Conservation (phyloP, 2,113 vertebrate genomes). For the Triplophysa rosa region DNA sequence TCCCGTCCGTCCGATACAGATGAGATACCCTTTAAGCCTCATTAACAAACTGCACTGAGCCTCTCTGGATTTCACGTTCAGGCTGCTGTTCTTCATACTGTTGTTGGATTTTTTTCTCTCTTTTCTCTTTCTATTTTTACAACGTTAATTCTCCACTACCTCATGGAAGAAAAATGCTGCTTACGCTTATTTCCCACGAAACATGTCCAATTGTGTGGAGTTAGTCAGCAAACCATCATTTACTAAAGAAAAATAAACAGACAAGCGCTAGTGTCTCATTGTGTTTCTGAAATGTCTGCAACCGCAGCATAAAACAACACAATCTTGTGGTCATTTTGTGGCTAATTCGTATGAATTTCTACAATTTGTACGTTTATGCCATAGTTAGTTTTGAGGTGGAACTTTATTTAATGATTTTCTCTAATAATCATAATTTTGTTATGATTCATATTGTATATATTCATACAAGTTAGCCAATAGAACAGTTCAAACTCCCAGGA, state of each 20-base stretch:
- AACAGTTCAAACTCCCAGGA: no score
- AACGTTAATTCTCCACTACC: constrained; percentile 69
- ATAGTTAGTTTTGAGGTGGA: no score
- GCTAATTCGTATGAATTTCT: no score
- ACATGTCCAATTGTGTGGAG: constrained; percentile 59
- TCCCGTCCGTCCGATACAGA: background rate
- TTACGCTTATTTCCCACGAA: constrained; percentile 62
- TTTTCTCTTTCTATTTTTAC: constrained; percentile 55
- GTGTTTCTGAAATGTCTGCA: background rate
- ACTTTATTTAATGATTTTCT: no score
- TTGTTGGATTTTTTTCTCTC: constrained; percentile 49
- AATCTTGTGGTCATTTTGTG: no score
- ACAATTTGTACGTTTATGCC: no score
- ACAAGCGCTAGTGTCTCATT: background rate
- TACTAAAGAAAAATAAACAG: background rate
- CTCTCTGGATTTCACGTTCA: constrained; percentile 39
- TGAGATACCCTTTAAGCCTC: constrained; percentile 46
- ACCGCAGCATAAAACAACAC: background rate
- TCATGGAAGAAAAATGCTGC: constrained; percentile 73
- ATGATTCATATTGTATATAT: no score
- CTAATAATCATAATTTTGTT: background rate
- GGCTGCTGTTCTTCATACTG: constrained; percentile 53
- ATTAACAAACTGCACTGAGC: constrained; percentile 2
- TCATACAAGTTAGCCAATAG: no score
- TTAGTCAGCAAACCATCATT: constrained; percentile 52